Percentiles rank a stretch among this genome's conserved stretches.
Evolutionary conservation across 1,140 invertebrate species (phyloP).

Genomic region (Anastrepha ludens): DNA sequence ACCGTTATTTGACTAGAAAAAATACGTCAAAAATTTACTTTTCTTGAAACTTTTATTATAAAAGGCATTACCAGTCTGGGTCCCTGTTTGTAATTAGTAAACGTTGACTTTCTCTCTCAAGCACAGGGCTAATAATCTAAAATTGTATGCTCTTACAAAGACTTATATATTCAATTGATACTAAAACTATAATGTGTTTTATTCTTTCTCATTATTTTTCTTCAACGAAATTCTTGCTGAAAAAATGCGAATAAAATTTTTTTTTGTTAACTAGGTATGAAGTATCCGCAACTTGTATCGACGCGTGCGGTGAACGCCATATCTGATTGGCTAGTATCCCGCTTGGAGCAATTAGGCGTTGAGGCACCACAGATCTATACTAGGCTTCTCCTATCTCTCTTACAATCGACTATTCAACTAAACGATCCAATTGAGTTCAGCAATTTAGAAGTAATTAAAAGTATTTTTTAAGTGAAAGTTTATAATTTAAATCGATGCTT

Average conservation of each 20-base stretch:
- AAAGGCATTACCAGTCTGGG: too few relatives aligned
- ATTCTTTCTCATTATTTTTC: slow-evolving; percentile 6
- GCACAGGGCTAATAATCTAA: not conserved
- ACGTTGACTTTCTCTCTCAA: not conserved
- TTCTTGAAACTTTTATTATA: too few relatives aligned
- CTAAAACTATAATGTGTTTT: slow-evolving; percentile 23
- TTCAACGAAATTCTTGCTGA: not conserved
- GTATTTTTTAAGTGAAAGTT: slow-evolving; percentile 38
- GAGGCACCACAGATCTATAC: slow-evolving; percentile 62
- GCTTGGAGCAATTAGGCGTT: slow-evolving; percentile 63
- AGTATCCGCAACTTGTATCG: slow-evolving; percentile 64
- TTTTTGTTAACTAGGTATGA: slow-evolving; percentile 60
- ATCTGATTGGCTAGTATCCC: slow-evolving; percentile 63
- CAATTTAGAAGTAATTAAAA: slow-evolving; percentile 61
- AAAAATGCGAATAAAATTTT: not conserved
- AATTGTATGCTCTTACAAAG: not conserved
- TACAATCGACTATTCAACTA: slow-evolving; percentile 63
- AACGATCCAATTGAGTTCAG: slow-evolving; percentile 62
- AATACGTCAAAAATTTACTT: too few relatives aligned
- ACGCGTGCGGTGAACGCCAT: slow-evolving; percentile 63
- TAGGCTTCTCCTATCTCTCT: slow-evolving; percentile 62
- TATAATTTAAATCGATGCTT: not conserved
- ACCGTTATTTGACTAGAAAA: too few relatives aligned
- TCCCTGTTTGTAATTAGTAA: too few relatives aligned
- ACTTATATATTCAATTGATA: slow-evolving; percentile 20